Conservation (phyloP, 1,140 invertebrate genomes). For the Acyrthosiphon pisum region DNA sequence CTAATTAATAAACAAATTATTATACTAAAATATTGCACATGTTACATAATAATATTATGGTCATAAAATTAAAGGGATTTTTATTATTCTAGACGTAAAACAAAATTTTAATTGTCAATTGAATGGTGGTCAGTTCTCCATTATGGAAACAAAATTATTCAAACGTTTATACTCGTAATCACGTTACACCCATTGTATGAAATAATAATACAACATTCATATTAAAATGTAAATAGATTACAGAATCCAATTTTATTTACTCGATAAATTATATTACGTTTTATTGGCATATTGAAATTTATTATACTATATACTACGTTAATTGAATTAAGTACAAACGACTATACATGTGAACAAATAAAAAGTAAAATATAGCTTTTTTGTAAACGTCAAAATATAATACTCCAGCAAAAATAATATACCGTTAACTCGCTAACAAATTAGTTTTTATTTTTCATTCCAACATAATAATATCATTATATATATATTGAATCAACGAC, state of each 20-base stretch:
- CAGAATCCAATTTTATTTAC: background rate
- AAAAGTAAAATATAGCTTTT: background rate
- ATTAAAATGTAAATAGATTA: background rate
- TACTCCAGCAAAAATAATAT: background rate
- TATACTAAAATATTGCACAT: no score
- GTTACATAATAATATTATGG: background rate
- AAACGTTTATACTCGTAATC: background rate
- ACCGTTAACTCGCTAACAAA: background rate
- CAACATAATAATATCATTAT: no score
- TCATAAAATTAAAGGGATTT: background rate
- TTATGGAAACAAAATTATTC: background rate
- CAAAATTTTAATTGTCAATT: background rate
- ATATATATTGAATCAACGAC: no score
- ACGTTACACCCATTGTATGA: background rate
- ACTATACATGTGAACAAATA: background rate
- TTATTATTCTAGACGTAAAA: background rate
- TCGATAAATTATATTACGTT: background rate
- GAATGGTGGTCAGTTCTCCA: background rate
- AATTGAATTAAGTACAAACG: background rate
- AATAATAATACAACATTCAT: background rate
- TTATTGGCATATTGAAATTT: background rate
- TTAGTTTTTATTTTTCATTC: background rate
- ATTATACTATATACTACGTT: background rate
- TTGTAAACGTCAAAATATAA: background rate
- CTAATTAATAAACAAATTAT: background rate